Conservation (phyloP, 2,113 vertebrate genomes). For the Tricholaema leucomelas region DNA sequence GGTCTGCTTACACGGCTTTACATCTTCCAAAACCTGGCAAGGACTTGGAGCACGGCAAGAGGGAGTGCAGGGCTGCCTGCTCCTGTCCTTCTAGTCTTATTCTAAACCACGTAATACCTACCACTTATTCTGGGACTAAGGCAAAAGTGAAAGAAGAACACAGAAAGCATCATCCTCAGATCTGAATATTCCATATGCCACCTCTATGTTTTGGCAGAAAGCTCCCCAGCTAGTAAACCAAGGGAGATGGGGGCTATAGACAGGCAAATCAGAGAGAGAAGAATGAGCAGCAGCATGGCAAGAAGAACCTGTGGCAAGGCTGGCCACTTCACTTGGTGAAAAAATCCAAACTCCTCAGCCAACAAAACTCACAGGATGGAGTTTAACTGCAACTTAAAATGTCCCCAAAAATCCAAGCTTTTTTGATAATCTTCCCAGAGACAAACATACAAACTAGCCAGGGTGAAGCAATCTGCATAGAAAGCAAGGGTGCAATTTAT, state of each 20-base stretch:
- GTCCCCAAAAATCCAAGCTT: neutral
- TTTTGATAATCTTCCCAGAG: neutral
- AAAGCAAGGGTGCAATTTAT: slow-evolving; percentile 7
- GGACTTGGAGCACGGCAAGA: neutral
- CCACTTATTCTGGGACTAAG: neutral
- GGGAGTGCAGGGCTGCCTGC: neutral
- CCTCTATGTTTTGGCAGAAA: neutral
- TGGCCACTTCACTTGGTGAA: neutral
- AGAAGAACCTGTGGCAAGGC: neutral
- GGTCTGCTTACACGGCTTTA: neutral
- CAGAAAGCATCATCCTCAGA: neutral
- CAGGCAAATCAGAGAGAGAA: neutral
- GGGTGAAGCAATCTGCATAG: neutral
- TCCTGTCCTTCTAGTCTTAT: neutral
- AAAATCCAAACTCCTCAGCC: neutral
- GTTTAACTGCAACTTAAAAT: neutral
- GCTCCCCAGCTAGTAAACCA: neutral
- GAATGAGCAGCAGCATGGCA: neutral
- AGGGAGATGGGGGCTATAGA: neutral
- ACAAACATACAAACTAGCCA: neutral
- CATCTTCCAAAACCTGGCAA: neutral
- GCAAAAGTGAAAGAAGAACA: neutral
- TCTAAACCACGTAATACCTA: neutral
- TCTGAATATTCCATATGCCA: neutral
- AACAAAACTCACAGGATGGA: neutral